Percentiles rank a stretch among this genome's conserved stretches.
phyloP scores from a whole-genome alignment of 2,797 vertebrate genomes.

The Sebastes hopkinsi region DNA sequence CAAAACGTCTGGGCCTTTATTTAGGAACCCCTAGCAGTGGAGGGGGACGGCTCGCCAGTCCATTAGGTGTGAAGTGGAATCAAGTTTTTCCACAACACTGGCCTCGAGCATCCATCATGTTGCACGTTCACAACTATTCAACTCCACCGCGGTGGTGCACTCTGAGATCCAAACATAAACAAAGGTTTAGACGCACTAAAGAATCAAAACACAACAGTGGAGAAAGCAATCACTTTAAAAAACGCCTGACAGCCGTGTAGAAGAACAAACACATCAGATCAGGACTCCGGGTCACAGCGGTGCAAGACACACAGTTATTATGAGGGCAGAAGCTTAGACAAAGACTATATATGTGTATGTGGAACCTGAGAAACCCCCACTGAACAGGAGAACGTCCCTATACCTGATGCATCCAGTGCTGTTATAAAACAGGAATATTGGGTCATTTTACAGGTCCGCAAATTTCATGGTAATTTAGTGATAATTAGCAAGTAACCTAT shows the following conservation, averaged over 20 bases:
- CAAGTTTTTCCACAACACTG: slow-evolving; percentile 74
- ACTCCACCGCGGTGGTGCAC: slow-evolving; percentile 23
- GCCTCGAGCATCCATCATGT: slow-evolving; percentile 74
- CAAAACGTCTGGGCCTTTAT: slow-evolving; percentile 52
- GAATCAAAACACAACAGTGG: slow-evolving; percentile 21
- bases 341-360: not conserved
- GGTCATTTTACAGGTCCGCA: no score
- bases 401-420: not conserved
- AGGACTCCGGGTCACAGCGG: not conserved
- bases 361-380: not conserved
- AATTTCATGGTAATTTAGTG: no score
- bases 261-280: slow-evolving; percentile 13
- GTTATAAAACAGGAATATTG: not conserved
- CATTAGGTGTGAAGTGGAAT: slow-evolving; percentile 79
- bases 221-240: slow-evolving; percentile 27
- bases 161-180: slow-evolving; percentile 42
- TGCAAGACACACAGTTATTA: not conserved
- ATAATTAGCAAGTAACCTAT: no score
- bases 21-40: slow-evolving; percentile 55
- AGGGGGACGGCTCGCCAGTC: slow-evolving; percentile 63
- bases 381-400: not conserved
- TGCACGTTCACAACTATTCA: slow-evolving; percentile 62
- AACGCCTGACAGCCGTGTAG: not conserved
- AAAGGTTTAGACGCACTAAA: slow-evolving; percentile 19
- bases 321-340: not conserved